Conservation (phyloP, 2,888 invertebrate species). For the Drosophila recens region DNA sequence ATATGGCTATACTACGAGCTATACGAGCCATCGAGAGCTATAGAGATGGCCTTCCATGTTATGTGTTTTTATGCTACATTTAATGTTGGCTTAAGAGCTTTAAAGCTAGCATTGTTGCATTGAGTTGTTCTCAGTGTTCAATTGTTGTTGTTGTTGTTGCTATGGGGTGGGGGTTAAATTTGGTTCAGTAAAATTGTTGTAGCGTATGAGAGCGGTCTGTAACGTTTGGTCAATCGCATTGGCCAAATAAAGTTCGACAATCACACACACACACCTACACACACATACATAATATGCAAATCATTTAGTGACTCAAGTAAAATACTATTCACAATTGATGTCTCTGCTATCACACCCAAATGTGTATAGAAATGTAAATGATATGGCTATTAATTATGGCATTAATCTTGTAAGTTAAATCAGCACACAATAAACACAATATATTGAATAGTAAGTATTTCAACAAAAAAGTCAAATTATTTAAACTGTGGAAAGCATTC, state of each 20-base stretch:
- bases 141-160: slow-evolving; percentile 23
- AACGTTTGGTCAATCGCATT: slow-evolving; percentile 45
- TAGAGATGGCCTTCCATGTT: slow-evolving; percentile 62
- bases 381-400: neutral
- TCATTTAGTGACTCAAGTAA: slow-evolving; percentile 47
- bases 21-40: slow-evolving; percentile 32
- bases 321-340: slow-evolving; percentile 5
- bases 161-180: slow-evolving; percentile 12
- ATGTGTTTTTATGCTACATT: slow-evolving; percentile 85
- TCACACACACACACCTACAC: slow-evolving; percentile 1
- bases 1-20: slow-evolving; percentile 32
- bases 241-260: slow-evolving; percentile 28
- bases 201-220: slow-evolving; percentile 26
- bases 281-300: slow-evolving; percentile 43
- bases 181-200: slow-evolving; percentile 4
- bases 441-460: neutral
- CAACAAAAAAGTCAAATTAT: neutral
- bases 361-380: neutral
- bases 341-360: neutral
- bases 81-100: slow-evolving; percentile 85
- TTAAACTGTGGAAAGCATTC: no score
- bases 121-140: slow-evolving; percentile 45
- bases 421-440: neutral
- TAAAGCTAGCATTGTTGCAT: slow-evolving; percentile 82
- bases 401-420: neutral